Evolutionary conservation across 2,888 invertebrate species (phyloP), one percentile per base, ranked within the genome.

Genomic region (Axea sp.): DNA sequence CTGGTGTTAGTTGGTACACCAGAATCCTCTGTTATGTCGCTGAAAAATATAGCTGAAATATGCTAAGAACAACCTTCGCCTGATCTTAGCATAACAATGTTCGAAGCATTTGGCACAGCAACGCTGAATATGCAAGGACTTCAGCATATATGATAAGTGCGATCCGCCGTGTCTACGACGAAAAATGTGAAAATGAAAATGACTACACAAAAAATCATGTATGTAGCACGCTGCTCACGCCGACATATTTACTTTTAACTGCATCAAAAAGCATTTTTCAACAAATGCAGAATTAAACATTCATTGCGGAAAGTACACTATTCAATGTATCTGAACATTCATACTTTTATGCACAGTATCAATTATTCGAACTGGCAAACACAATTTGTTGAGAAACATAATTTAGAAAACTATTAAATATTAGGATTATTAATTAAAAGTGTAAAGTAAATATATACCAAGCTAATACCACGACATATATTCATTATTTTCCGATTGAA

Each of bases 51-150:
- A 79, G 80, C 78, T 76, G 78, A 83, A 82, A 84, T 84, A 84
- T 84, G 82, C 81, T 84, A 84, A 84, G 79, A 82, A 81, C 77
- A 78, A 77, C 77, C 76, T 77, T 73, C 77, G 78, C 74, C 76
- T 76, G 78, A 81, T 83, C 82, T 84, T 84, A 83, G 82, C 83
- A 84, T 84, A 84, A 84, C 83, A 83, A 83, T 82, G 81, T 80
- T 77, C 81, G 76, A 76, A 79, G 75, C 80, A 81, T 84, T 84
- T 78, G 78, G 79, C 77, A 81, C 79, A 80, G 81, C 81, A 78
- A 76, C 80, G 77, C 76, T 84, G 84, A 84, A 83, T 84, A 84
- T 84, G 81, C 83, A 84, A 64, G 57, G 62, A 57, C 53, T 55
- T 28, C 45, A 31, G 45, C 65, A 59, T 49, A 47, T 73, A 64